phyloP scores from a whole-genome alignment of 1,140 invertebrate genomes.

The Aphelenchoides fujianensis region DNA sequence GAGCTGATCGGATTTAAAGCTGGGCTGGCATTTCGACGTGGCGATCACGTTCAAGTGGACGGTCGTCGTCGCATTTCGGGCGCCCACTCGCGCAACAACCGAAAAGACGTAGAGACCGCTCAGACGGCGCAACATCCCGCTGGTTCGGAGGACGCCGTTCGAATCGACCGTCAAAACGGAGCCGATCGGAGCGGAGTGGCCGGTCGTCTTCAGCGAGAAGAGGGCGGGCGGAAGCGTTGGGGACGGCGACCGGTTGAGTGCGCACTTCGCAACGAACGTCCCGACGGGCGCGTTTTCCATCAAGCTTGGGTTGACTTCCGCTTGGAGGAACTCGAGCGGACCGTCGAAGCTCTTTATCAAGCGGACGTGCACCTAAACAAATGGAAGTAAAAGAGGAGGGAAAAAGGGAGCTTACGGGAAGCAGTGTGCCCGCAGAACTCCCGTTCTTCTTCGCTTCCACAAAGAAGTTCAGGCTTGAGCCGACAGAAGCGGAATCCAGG shows the following conservation, averaged over 20 bases:
- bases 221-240: background rate
- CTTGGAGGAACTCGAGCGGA: background rate
- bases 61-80: background rate
- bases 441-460: background rate
- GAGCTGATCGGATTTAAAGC: background rate
- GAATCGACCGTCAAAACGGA: constrained; percentile 1
- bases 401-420: background rate
- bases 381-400: background rate
- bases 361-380: background rate
- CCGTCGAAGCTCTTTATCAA: background rate
- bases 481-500: background rate
- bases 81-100: background rate
- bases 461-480: background rate
- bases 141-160: background rate
- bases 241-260: background rate
- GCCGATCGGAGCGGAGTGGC: background rate
- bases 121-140: background rate
- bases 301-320: background rate
- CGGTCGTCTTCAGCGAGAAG: background rate
- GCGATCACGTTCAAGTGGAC: background rate
- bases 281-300: background rate
- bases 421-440: background rate
- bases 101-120: background rate
- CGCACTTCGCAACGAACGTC: background rate
- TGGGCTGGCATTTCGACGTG: background rate